Conservation (phyloP, 2,113 vertebrate species). For the Addax nasomaculatus region DNA sequence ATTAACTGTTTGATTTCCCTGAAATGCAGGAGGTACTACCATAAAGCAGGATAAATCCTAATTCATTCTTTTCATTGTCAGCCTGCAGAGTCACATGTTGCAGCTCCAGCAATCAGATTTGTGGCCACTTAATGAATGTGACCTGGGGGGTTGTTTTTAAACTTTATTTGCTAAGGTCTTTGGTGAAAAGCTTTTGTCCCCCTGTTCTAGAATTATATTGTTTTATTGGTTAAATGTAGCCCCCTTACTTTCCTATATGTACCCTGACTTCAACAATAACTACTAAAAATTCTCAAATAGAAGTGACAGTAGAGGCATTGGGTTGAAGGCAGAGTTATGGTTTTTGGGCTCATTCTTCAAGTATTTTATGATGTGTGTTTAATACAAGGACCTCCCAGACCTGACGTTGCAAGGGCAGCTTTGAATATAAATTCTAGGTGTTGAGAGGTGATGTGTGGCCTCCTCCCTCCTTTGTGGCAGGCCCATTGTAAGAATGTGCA, state of each 20-base stretch:
- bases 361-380: conserved; percentile 62
- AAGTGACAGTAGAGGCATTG: conserved; percentile 35
- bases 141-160: not conserved
- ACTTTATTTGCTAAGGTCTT: not conserved
- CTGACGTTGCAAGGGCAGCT: conserved; percentile 29
- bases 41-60: not conserved
- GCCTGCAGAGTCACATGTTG: not conserved
- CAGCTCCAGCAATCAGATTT: not conserved
- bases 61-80: not conserved
- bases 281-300: not conserved
- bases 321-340: conserved; percentile 43
- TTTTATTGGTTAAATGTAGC: conserved; percentile 9
- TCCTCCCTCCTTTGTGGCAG: not conserved
- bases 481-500: not conserved
- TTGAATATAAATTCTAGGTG: conserved; percentile 56
- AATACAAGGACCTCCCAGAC: conserved; percentile 36
- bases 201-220: not conserved
- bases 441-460: conserved; percentile 45
- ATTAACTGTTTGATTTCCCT: not conserved
- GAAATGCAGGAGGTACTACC: not conserved
- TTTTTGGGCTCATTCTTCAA: conserved; percentile 54
- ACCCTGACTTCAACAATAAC: not conserved
- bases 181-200: not conserved
- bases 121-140: not conserved
- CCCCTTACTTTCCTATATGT: not conserved